Percentiles rank a stretch among this genome's conserved stretches.
Evolutionary conservation across 2,888 invertebrate genomes (phyloP).

Genomic region (Xanthia togata): DNA sequence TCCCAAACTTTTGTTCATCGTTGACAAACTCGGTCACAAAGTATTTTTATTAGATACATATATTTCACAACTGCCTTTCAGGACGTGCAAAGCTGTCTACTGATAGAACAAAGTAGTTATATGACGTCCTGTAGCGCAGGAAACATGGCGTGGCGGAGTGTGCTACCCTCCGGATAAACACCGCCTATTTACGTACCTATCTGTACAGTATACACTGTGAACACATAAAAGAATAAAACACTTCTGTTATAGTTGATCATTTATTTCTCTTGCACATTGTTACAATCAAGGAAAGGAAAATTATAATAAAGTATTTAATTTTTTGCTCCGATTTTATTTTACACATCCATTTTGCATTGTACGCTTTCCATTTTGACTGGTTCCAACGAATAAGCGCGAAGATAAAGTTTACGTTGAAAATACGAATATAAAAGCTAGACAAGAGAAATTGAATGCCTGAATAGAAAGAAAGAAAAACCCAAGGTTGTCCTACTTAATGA

Average conservation of each 20-base stretch:
- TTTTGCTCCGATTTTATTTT: conserved; percentile 24
- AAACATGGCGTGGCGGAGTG: conserved; percentile 36
- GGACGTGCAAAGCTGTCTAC: conserved; percentile 33
- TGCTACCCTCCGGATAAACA: conserved; percentile 47
- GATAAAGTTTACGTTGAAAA: not conserved
- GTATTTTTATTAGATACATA: conserved; percentile 63
- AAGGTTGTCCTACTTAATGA: conserved; percentile 31
- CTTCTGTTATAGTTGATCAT: conserved; percentile 33
- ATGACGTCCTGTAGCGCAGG: conserved; percentile 35
- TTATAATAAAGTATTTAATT: conserved; percentile 3
- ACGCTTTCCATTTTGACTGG: conserved; percentile 9
- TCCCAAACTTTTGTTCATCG: conserved; percentile 63
- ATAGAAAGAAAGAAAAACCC: conserved; percentile 29
- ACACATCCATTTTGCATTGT: conserved; percentile 3
- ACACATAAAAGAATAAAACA: conserved; percentile 36
- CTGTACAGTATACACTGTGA: not conserved
- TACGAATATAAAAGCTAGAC: not conserved
- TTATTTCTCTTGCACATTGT: conserved; percentile 24
- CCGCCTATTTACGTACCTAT: conserved; percentile 32
- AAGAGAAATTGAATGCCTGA: conserved; percentile 5
- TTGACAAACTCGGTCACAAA: conserved; percentile 64
- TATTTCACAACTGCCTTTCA: conserved; percentile 50
- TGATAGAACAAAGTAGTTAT: conserved; percentile 45
- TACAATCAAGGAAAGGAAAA: conserved; percentile 13
- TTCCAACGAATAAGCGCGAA: not conserved